Base-by-base conservation (phyloP, 2,797 vertebrate genomes). In the Anguilla megastoma region DNA sequence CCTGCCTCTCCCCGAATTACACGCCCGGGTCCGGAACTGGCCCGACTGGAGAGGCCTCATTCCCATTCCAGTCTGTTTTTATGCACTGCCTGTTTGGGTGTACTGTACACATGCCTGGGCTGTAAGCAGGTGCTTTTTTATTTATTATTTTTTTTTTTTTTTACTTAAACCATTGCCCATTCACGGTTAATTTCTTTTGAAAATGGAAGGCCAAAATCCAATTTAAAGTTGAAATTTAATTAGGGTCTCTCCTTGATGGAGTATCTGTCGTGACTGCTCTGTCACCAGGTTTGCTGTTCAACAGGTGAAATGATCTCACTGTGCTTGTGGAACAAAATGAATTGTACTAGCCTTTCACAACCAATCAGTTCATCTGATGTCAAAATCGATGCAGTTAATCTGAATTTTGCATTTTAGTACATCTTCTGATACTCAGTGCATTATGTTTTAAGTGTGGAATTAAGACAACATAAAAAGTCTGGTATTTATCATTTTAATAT, bases 401-500 rank as follows among this genome's bases (percentile, higher is more conserved):
- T 18, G 16, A 58, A 58, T 58, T 58, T 16, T 18, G 58, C 58
- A 21, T 21, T 16, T 21, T 16, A 16, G 5, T 10, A 63, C 60
- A 63, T 56, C 18, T 30, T 33, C 21, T 27, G 48, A 84, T 84
- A 3, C 1, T 30, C 48, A 84, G 30, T 27, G 21, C 8, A 41
- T 36, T 85, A 41, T 24, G 27, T 16, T 24, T 76, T 79, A 45
- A 76, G 66, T 45, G 21, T 48, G 60, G 14, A 21, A 86, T 45
- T 30, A 52, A 85, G 14, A 86, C 66, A n/a, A 48, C 12, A 69
- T 14, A 21, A 7, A 79, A 69, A 80, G 41, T 52, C 60, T 54
- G 18, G 27, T 41, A 86, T 88, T 84, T 74, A 33, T 58, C 69
- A 56, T 86, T 89, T 85, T 87, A 69, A 58, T 92, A 91, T 92